A percentile compares a stretch with the other conserved stretches of the same genome.
These are phyloP conservation scores for Hystrix cristata DNA, from an alignment of 2,113 vertebrate genomes.

Conservation along the genomic window DNA sequence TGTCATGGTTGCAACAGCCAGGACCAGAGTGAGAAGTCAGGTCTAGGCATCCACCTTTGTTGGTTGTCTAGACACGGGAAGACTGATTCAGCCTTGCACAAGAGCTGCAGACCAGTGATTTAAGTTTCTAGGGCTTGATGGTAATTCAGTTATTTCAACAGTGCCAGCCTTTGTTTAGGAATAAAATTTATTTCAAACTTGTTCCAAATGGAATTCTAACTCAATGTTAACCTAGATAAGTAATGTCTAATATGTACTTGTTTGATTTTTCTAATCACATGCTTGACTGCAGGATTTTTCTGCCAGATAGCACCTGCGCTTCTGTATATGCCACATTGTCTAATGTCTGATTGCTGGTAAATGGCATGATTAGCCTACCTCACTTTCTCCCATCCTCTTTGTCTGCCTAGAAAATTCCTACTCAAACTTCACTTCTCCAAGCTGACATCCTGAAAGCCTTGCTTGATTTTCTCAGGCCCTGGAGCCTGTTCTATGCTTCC, in stretches of 20 bases:
- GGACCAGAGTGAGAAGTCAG: not conserved
- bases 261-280: not conserved
- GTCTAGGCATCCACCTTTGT: not conserved
- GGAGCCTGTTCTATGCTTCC: not conserved
- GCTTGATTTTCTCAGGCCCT: not conserved
- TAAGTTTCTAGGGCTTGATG: not conserved
- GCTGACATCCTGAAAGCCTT: not conserved
- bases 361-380: not conserved
- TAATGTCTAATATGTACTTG: not conserved
- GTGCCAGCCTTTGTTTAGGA: not conserved
- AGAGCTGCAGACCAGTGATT: not conserved
- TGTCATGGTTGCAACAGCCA: not conserved
- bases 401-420: not conserved
- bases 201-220: constrained; percentile 4
- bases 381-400: not conserved
- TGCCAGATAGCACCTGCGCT: not conserved
- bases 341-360: not conserved
- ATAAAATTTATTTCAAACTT: constrained; percentile 59
- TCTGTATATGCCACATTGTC: not conserved
- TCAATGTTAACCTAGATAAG: not conserved
- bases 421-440: not conserved
- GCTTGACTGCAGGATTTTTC: not conserved
- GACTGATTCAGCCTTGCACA: not conserved
- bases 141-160: not conserved
- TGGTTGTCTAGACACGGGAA: not conserved